Base-by-base conservation (phyloP, 2,797 vertebrate species). In the Mionectes olivaceus region DNA sequence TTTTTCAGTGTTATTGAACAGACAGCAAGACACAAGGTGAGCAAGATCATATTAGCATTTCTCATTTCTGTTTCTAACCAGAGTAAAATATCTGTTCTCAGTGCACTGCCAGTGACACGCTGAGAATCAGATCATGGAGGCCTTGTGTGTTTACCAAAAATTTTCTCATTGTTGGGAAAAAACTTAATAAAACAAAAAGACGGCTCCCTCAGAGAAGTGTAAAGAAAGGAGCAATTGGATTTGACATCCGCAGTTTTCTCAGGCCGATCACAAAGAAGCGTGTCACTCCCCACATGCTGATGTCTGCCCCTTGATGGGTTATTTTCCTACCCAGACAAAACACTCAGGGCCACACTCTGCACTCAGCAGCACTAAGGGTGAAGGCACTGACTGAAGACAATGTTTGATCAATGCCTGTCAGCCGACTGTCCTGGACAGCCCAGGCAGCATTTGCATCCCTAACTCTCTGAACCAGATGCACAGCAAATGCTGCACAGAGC, bases 21-120 rank as follows among this genome's bases (percentile, higher is more conserved):
- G n/a, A 79, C 12, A 75, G 37, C 49, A 90, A 87, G 55, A 86
- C n/a, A 61, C n/a, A 83, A 49, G 32, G 37, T 53, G 39, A 84
- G 13, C 46, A 70, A 78, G 43, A 68, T 46, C 18, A 9, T 23
- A 75, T 24, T 27, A 69, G 30, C 30, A 59, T 47, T 83, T 92
- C 27, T 71, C 46, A 85, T 59, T 80, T 93, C 57, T 47, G 5
- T 55, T 46, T 85, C 61, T 41, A 71, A 15, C 11, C 41, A 74
- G 19, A 77, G 27, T 35, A 68, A 93, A 90, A 27, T 32, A 60
- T n/a, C 9, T 56, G 35, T 57, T 87, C 35, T 39, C 28, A 74
- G 80, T 83, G 44, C 33, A 37, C 17, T 41, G 4, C 7, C 43
- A 79, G 13, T 28, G 39, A 73, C 39, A 65, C 27, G 47, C 10